Percentiles rank a stretch among this genome's conserved stretches.
Conservation (phyloP, 2,888 invertebrate species). For the Selenia dentaria region DNA sequence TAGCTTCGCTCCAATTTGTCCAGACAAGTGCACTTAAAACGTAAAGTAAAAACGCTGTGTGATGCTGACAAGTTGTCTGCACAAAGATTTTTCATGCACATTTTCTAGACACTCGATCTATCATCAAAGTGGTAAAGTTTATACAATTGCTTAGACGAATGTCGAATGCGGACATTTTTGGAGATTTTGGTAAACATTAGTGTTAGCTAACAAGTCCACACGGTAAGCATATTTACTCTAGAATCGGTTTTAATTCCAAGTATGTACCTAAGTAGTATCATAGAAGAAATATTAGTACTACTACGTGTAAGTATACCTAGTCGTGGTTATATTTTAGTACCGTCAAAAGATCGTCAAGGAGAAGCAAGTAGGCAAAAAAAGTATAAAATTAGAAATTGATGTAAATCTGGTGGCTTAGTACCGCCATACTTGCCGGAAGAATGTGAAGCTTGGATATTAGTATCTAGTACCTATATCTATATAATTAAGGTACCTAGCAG, state of each 20-base stretch:
- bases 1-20: conserved; percentile 24
- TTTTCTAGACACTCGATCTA: conserved; percentile 19
- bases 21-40: conserved; percentile 16
- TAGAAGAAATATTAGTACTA: no score
- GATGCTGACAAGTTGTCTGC: conserved; percentile 1
- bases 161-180: conserved; percentile 20
- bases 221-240: conserved; percentile 22
- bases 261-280: no score
- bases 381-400: no score
- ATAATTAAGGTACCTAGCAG: no score
- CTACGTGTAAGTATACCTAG: no score
- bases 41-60: conserved; percentile 15
- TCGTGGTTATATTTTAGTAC: no score
- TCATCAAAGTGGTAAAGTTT: conserved; percentile 13
- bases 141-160: conserved; percentile 25
- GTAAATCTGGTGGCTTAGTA: no score
- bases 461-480: no score
- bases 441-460: no score
- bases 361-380: no score
- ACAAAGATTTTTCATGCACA: conserved; percentile 13
- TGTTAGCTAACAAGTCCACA: conserved; percentile 22
- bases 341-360: no score
- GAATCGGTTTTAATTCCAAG: conserved; percentile 16
- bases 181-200: conserved; percentile 32
- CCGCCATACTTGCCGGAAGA: no score